These are phyloP conservation scores for Prinia subflava DNA, from an alignment of 2,113 vertebrate genomes.

Conservation along the genomic window DNA sequence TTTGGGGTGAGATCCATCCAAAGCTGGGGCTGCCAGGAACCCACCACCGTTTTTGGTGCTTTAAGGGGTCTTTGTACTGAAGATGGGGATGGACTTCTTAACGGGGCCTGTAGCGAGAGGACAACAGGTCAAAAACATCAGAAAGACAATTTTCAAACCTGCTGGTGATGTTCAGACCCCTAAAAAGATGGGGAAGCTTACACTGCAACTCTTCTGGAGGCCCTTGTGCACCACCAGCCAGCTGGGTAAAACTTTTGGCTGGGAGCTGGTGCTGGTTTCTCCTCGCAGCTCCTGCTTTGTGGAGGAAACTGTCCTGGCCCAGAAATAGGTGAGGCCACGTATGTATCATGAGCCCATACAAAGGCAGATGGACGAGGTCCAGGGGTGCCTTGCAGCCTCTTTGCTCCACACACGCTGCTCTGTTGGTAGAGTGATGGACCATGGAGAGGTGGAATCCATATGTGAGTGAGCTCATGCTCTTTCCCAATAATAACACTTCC, in stretches of 20 bases:
- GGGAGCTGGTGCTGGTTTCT: background rate
- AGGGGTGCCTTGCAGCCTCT: background rate
- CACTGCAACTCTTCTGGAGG: background rate
- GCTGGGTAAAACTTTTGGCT: background rate
- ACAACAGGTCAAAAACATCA: background rate
- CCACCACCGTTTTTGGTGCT: background rate
- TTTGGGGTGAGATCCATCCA: background rate
- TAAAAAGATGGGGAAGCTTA: background rate
- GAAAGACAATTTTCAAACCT: background rate
- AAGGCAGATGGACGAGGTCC: background rate
- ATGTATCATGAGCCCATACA: background rate
- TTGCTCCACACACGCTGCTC: conserved; percentile 7
- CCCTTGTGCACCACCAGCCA: background rate
- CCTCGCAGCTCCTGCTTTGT: background rate
- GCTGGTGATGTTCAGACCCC: background rate
- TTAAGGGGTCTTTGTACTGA: background rate
- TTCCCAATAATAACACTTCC: conserved; percentile 21
- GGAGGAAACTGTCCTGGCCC: background rate
- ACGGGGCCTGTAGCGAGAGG: fast-evolving
- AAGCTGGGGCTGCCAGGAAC: background rate
- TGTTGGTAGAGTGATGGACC: conserved; percentile 43
- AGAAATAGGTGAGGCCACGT: conserved; percentile 11
- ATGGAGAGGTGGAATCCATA: conserved; percentile 41
- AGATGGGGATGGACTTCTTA: background rate
- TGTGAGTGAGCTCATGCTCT: conserved; percentile 51